Conservation (phyloP, 2,888 invertebrate genomes). For the Tipula helvola region DNA sequence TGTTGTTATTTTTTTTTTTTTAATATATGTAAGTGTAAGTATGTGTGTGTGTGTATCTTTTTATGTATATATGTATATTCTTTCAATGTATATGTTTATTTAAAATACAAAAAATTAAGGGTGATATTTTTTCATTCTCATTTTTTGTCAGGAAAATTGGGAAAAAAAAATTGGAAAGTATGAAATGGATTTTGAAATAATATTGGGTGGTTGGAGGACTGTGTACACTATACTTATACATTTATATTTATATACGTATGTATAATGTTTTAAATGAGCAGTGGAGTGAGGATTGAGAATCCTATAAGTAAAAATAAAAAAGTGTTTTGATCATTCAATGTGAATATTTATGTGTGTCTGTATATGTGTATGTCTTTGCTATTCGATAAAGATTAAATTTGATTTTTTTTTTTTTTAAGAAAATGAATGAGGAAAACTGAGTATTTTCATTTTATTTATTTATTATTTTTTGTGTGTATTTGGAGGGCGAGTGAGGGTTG, state of each 20-base stretch:
- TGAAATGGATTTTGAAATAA: neutral
- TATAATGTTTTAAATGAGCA: no score
- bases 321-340: neutral
- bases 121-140: neutral
- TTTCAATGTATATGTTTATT: neutral
- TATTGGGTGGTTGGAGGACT: neutral
- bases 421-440: constrained; percentile 1
- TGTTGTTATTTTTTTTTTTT: neutral
- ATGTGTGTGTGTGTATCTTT: neutral
- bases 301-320: constrained; percentile 1
- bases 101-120: neutral
- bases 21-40: neutral
- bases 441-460: neutral
- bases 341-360: neutral
- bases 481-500: neutral
- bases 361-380: neutral
- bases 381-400: neutral
- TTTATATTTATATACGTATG: neutral
- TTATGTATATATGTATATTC: neutral
- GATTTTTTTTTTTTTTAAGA: neutral
- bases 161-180: neutral
- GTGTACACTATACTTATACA: neutral
- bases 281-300: neutral
- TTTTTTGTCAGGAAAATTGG: neutral
- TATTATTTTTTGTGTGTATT: neutral